Evolutionary conservation across 2,888 invertebrate species (phyloP).

Genomic region (Parnassius apollo): DNA sequence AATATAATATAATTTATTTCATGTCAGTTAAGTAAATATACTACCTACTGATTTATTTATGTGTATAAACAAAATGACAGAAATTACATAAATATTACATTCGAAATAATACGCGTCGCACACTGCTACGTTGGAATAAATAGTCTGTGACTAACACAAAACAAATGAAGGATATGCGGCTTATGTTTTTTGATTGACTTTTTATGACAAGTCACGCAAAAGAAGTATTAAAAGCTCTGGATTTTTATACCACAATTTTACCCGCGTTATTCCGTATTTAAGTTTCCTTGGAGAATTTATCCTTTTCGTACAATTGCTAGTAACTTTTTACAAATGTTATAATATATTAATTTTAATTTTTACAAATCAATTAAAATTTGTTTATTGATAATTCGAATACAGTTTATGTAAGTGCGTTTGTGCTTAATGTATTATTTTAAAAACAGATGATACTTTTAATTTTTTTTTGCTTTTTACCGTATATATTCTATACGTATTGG

Average conservation of each 20-base stretch:
- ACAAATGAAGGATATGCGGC: constrained; percentile 32
- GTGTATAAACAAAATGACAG: no score
- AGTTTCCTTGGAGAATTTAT: constrained; percentile 2
- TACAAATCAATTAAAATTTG: no score
- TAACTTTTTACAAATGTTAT: constrained; percentile 1
- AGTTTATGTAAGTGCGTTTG: no score
- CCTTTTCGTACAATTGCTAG: neutral
- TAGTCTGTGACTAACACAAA: constrained; percentile 16
- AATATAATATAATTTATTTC: no score
- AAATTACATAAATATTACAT: no score
- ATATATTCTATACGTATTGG: no score
- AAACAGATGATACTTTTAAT: no score
- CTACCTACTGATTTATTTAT: no score
- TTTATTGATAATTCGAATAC: no score
- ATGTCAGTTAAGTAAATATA: no score
- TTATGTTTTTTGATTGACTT: constrained; percentile 40
- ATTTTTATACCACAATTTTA: constrained; percentile 26
- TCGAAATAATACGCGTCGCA: neutral
- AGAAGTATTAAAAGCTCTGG: constrained; percentile 42
- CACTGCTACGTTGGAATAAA: constrained; percentile 7
- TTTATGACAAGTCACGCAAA: constrained; percentile 46
- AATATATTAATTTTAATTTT: neutral
- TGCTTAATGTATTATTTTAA: no score
- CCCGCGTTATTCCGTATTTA: constrained; percentile 9
- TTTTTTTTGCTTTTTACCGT: no score